Evolutionary conservation across 2,888 invertebrate genomes (phyloP), one percentile per base, ranked within the genome.

Genomic region (Drosophila quinaria): DNA sequence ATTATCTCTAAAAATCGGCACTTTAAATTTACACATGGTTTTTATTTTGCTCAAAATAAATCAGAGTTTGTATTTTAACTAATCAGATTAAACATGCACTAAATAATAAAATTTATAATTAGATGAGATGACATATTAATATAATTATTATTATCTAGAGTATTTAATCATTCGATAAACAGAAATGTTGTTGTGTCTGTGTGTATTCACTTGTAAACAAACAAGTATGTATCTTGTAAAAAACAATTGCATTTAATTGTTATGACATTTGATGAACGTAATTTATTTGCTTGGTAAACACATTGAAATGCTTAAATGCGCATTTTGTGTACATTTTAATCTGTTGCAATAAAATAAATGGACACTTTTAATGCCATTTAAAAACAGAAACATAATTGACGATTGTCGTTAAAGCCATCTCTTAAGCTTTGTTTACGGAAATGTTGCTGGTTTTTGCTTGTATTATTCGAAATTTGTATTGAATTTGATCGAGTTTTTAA

Each of bases 201-300:
- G 25, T 25, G 22, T 13, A 22, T 44, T 44, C 22, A 22, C 2
- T 5, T 44, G 22, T 10, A 6, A 22, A 22, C 44, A 6, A 22
- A 22, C 44, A 22, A 25, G 13, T n/a, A 13, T 39, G 35, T 9
- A 31, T 17, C 13, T 35, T 51, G 15, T 42, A 17, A 42, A 29
- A 54, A 54, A 25, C 56, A 56, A 49, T 59, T 49, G 25, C 39
- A 59, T 49, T 41, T 49, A 31, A 49, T 59, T 59, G 29, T 49
- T 49, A 11, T 41, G 49, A 41, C 31, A 49, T 59, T 59, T 19
- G 39, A 59, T 39, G 15, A 19, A 15, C 11, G 44, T 15, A 33
- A 46, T 33, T 25, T 46, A 35, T 46, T 44, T 25, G 5, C 56
- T 22, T 22, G 17, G 13, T 39, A 25, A 25, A 39, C 15, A 52